Evolutionary conservation across 2,797 vertebrate species (phyloP).

Genomic region (Antennarius maculatus): DNA sequence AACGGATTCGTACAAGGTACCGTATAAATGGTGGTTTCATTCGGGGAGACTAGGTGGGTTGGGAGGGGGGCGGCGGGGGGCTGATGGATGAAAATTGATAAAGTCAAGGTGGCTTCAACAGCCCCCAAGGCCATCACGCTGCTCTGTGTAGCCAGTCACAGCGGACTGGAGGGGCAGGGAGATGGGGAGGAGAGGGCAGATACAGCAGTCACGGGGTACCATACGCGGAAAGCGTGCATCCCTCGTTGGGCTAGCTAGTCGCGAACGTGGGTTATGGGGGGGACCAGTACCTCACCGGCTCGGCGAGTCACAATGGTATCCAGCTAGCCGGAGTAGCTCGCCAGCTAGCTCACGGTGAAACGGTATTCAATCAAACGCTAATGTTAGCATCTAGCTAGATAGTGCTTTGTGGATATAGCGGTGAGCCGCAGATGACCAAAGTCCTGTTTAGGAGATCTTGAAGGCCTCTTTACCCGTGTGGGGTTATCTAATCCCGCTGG

Average conservation of each 20-base stretch:
- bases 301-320: constrained; percentile 7
- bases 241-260: neutral
- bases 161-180: constrained; percentile 60
- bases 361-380: constrained; percentile 50
- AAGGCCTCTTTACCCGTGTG: constrained; percentile 6
- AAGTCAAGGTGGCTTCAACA: constrained; percentile 79
- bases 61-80: constrained; percentile 13
- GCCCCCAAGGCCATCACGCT: constrained; percentile 76
- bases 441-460: constrained; percentile 3
- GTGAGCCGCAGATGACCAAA: constrained; percentile 17
- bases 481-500: neutral
- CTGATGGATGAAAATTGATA: constrained; percentile 49
- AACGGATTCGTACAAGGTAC: constrained; percentile 97
- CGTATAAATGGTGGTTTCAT: neutral
- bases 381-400: constrained; percentile 65
- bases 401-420: constrained; percentile 4
- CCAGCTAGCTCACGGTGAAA: constrained; percentile 40
- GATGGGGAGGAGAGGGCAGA: constrained; percentile 41
- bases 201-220: constrained; percentile 17
- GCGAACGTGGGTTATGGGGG: neutral
- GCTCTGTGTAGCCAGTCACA: constrained; percentile 48
- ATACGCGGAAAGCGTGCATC: constrained; percentile 45
- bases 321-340: constrained; percentile 53
- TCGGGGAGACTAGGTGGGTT: neutral
- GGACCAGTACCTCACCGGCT: constrained; percentile 15